phyloP scores from a whole-genome alignment of 2,113 vertebrate genomes.

The Cavia porcellus region DNA sequence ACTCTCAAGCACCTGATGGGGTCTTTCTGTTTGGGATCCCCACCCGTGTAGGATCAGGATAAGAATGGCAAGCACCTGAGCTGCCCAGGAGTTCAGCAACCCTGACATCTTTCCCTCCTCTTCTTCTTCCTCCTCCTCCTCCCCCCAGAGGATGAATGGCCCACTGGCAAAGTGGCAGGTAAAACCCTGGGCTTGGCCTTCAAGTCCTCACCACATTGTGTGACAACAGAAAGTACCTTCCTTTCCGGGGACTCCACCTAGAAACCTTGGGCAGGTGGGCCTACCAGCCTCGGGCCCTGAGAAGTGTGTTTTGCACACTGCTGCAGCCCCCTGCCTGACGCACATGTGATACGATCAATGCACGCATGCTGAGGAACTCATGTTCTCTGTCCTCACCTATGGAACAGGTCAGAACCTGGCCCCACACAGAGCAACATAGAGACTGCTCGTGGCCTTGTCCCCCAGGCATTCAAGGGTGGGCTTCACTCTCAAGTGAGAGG shows the following conservation, averaged over 20 bases:
- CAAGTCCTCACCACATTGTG: background rate
- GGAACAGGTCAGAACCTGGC: background rate
- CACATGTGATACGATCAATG: background rate
- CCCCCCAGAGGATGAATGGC: rapidly evolving
- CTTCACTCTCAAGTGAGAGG: background rate
- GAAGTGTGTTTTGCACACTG: background rate
- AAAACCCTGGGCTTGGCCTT: background rate
- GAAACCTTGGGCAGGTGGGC: background rate
- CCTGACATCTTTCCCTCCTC: background rate
- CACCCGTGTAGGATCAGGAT: rapidly evolving
- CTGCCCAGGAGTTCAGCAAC: background rate
- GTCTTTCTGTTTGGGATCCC: background rate
- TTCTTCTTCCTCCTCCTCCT: background rate
- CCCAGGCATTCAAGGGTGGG: too few species aligned
- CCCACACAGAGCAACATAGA: background rate
- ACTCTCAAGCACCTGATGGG: background rate
- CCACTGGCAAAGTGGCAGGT: too few species aligned
- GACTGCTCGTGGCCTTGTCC: background rate
- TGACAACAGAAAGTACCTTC: background rate
- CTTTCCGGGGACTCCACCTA: background rate
- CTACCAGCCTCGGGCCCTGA: background rate
- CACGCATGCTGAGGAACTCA: background rate
- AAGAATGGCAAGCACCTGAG: background rate
- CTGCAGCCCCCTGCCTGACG: background rate
- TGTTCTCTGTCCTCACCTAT: rapidly evolving